These are phyloP conservation scores for Potorous gilbertii DNA, from an alignment of 2,797 vertebrate genomes.

Conservation along the genomic window DNA sequence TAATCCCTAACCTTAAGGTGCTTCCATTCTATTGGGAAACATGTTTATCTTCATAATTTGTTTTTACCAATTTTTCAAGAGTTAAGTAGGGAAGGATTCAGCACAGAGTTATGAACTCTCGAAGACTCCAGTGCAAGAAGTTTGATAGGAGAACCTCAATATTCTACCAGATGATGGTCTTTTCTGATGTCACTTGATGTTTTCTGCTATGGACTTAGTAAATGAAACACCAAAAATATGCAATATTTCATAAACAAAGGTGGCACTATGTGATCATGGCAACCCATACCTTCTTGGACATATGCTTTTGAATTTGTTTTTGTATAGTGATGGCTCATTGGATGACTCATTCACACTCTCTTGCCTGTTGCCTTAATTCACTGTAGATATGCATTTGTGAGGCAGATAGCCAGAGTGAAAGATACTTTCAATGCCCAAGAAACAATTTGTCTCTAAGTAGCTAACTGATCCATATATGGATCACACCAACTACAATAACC, in stretches of 20 bases:
- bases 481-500: conserved; percentile 39
- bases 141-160: not conserved
- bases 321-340: not conserved
- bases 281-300: not conserved
- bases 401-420: conserved; percentile 2
- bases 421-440: not conserved
- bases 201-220: not conserved
- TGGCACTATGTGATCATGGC: not conserved
- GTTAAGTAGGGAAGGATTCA: not conserved
- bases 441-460: not conserved
- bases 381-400: not conserved
- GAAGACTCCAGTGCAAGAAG: not conserved
- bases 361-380: not conserved
- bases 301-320: not conserved
- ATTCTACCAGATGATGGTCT: not conserved
- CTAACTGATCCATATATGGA: not conserved
- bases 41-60: not conserved
- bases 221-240: not conserved
- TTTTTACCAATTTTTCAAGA: not conserved
- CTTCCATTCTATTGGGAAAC: not conserved
- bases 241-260: not conserved
- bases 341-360: not conserved
- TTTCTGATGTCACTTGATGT: not conserved
- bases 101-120: not conserved
- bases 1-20: not conserved